phyloP scores from a whole-genome alignment of 1,140 invertebrate genomes.

The Drosophila lowei region DNA sequence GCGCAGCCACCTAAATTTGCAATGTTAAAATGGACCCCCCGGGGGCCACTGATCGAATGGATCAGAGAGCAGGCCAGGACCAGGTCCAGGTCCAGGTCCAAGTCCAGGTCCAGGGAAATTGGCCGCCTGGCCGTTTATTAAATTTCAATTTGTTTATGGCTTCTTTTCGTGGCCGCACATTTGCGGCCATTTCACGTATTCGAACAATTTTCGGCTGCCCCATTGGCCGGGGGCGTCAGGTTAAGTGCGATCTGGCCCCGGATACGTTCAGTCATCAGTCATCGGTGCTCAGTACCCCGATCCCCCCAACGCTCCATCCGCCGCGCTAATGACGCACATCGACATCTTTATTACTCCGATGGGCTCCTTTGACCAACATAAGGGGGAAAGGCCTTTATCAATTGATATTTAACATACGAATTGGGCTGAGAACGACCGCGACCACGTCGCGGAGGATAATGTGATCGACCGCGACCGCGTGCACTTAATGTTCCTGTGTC shows the following conservation, averaged over 20 bases:
- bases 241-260: conserved; percentile 43
- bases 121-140: conserved; percentile 44
- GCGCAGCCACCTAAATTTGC: conserved; percentile 40
- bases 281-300: too few species aligned
- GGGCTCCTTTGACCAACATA: not conserved
- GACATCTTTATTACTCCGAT: conserved; percentile 43
- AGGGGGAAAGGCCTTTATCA: conserved; percentile 18
- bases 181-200: conserved; percentile 33
- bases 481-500: not conserved
- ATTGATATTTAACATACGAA: conserved; percentile 53
- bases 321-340: conserved; percentile 42
- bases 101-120: conserved; percentile 25
- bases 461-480: conserved; percentile 16
- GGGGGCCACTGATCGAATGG: conserved; percentile 41
- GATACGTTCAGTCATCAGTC: conserved; percentile 3
- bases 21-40: conserved; percentile 31
- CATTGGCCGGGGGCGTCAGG: conserved; percentile 13
- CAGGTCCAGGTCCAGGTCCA: not conserved
- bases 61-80: conserved; percentile 11
- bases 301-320: too few species aligned
- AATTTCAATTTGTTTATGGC: conserved; percentile 64
- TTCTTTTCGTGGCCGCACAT: conserved; percentile 44
- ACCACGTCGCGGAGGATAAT: conserved; percentile 23
- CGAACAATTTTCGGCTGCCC: conserved; percentile 16
- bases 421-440: conserved; percentile 21